Conservation (phyloP, 2,113 vertebrate species). For the Aptenodytes patagonicus region DNA sequence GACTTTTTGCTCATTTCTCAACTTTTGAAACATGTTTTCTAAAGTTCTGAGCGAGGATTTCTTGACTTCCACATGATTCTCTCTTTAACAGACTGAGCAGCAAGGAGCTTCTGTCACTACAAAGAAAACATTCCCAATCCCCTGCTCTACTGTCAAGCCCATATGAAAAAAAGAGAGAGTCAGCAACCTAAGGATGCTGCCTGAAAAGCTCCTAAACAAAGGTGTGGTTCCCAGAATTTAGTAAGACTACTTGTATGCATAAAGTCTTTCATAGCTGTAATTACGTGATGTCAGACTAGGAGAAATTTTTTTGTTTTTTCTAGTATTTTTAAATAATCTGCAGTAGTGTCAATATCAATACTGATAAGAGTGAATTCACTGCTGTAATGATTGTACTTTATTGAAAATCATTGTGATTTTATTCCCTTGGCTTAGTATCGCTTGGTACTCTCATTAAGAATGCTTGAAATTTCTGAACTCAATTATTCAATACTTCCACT, state of each 20-base stretch:
- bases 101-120: conserved; percentile 4
- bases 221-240: neutral
- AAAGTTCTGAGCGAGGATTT: neutral
- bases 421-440: neutral
- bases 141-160: neutral
- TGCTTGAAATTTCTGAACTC: neutral
- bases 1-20: neutral
- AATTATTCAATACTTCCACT: neutral
- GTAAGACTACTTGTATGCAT: neutral
- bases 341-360: neutral
- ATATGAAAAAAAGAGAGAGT: neutral
- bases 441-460: neutral
- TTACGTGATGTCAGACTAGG: neutral
- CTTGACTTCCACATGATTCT: neutral
- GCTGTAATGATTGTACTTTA: neutral
- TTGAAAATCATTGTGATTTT: neutral
- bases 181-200: neutral
- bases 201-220: neutral
- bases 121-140: neutral
- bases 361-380: neutral
- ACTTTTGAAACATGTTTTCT: neutral
- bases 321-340: neutral
- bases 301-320: neutral
- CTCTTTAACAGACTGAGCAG: neutral
- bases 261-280: neutral